Percentiles rank a stretch among this genome's conserved stretches.
These are phyloP conservation scores for Lordiphosa collinella DNA, from an alignment of 1,140 invertebrate genomes.

Conservation along the genomic window DNA sequence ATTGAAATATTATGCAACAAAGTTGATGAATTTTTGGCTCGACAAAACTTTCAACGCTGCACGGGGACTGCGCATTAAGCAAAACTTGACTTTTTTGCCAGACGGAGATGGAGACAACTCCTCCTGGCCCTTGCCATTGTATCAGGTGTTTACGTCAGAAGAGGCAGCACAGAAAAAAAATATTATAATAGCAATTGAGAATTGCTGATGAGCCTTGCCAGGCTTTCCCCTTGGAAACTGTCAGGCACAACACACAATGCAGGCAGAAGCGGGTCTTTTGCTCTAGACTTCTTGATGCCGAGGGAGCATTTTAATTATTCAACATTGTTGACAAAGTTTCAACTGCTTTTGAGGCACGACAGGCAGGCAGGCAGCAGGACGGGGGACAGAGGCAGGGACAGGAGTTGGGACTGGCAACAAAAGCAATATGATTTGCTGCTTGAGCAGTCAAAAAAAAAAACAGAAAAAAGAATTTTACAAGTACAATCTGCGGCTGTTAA, in stretches of 20 bases:
- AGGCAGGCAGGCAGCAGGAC: background rate
- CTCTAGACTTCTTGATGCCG: constrained; percentile 25
- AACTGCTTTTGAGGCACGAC: constrained; percentile 34
- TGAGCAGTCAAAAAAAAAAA: constrained; percentile 67
- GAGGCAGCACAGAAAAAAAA: constrained; percentile 43
- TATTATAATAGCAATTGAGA: constrained; percentile 79
- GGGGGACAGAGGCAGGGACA: background rate
- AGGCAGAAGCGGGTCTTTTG: background rate
- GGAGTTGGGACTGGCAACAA: background rate
- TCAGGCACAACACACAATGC: constrained; percentile 38
- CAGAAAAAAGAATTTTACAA: constrained; percentile 17
- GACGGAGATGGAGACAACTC: background rate
- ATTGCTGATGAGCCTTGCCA: constrained; percentile 74
- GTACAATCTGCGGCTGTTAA: constrained; percentile 10
- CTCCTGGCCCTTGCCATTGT: constrained; percentile 49
- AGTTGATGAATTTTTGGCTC: constrained; percentile 76
- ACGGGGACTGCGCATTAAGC: constrained; percentile 68
- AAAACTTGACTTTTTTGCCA: constrained; percentile 34
- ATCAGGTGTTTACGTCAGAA: constrained; percentile 67
- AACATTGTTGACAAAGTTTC: constrained; percentile 78
- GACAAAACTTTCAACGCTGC: constrained; percentile 48
- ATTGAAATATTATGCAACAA: constrained; percentile 79
- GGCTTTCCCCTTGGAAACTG: constrained; percentile 37
- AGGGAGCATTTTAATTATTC: constrained; percentile 79
- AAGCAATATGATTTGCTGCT: constrained; percentile 72